Conservation (phyloP, 2,797 vertebrate species). For the Micrastur ruficollis region DNA sequence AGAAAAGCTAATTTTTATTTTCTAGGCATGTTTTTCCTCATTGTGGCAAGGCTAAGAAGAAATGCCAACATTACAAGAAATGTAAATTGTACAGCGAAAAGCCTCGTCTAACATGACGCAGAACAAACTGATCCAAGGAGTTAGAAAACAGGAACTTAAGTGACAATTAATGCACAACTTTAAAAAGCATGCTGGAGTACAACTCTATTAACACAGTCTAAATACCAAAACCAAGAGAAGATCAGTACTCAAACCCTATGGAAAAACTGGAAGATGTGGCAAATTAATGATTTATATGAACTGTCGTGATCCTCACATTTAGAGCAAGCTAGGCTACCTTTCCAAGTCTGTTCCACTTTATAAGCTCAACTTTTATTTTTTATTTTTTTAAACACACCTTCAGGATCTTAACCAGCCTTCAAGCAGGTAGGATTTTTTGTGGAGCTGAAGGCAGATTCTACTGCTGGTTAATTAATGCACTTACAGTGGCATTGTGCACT, state of each 20-base stretch:
- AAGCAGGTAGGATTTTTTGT: background rate
- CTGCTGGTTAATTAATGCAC: background rate
- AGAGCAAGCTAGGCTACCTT: background rate
- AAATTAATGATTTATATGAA: background rate
- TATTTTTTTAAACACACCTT: background rate
- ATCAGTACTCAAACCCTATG: background rate
- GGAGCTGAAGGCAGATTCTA: background rate
- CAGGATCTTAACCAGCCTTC: background rate
- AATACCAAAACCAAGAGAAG: background rate
- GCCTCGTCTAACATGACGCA: background rate
- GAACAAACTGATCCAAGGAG: background rate
- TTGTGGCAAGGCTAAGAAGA: background rate
- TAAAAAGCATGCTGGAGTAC: background rate
- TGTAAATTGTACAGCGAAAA: background rate
- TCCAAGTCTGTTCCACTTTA: background rate
- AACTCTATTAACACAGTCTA: background rate
- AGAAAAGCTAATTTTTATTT: background rate
- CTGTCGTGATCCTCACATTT: background rate
- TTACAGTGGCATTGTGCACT: background rate
- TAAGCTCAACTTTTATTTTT: background rate
- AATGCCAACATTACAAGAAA: background rate
- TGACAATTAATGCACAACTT: background rate
- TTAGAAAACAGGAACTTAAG: background rate
- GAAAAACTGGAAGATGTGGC: background rate
- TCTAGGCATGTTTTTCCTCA: background rate